Base-by-base conservation (phyloP, 1,140 invertebrate genomes). In the Caerostris darwini region DNA sequence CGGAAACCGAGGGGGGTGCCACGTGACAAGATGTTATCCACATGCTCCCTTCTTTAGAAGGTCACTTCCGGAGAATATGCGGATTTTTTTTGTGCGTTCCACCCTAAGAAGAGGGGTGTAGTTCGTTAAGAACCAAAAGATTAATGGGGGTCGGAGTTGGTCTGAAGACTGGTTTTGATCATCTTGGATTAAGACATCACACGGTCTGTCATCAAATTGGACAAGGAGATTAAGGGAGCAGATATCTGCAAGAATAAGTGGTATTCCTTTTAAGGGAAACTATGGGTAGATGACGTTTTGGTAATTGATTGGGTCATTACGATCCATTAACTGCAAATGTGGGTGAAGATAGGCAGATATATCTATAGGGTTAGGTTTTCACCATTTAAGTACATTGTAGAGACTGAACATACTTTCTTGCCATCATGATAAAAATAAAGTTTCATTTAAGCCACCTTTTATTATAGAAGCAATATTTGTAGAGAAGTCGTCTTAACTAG, bases 11-110 rank as follows among this genome's bases (percentile, higher is more conserved):
- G 61, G 12, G 12, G 50, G 17, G 17, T 85, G 82, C 58, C 85
- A 64, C 85, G 85, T 87, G 85, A 87, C 85, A 61, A 57, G 85
- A 87, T 87, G 56, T 19, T 59, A 7, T 61, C 85, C 85, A 87
- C 58, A 87, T 87, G 85, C 85, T 64, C 5, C 71, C 34, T 61
- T 14, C 14, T 61, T 34, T 34, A 7, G 56, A 58, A 58, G 58
- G 85, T 87, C 85, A 64, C 12, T 87, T 87, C 85, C 85, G 58
- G 85, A 59, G n/a, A 64, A 59, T 64, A 17, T 77, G 17, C 57
- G 56, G 54, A 57, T 85, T 85, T 85, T 57, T 6, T 6, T 57
- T 57, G 3, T 10, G 17, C 71, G 19, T 77, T 77, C 10, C 14
- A 50, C 34, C 34, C 34, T n/a, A 53, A 17, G 57, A 87, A 87